Evolutionary conservation across 2,888 invertebrate genomes (phyloP), one percentile per base, ranked within the genome.

Genomic region (Falcaria lacertinaria): DNA sequence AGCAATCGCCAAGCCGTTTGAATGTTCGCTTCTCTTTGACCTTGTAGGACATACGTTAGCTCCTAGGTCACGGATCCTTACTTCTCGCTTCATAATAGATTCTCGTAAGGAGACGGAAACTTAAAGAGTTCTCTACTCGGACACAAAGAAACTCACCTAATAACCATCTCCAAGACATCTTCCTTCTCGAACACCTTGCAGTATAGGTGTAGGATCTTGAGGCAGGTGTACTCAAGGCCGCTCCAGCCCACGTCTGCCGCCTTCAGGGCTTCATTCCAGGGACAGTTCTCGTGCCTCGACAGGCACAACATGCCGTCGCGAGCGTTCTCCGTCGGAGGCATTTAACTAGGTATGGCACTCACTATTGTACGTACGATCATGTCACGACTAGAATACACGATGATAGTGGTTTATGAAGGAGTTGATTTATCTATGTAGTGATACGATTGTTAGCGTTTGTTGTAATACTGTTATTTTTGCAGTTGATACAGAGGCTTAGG

Each of bases 121-220:
- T 19, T 19, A 19, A 6, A 0, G 4, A 19, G n/a, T n/a, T n/a
- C n/a, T n/a, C n/a, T 19, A 19, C 19, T 19, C 6, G 19, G 19
- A 19, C 19, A 19, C 19, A 19, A 17, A 35, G 13, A 6, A 16
- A 69, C 82, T 90, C 91, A 95, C 95, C 95, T 93, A 85, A 95
- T 93, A 64, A 95, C 92, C 83, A 94, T 91, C 78, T 95, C 94
- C 84, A 94, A 90, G 35, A 95, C 91, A 87, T 95, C 94, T 79
- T 93, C 93, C 72, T 94, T 93, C 72, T 95, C 94, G 83, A 96
- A 96, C 63, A 96, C 95, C 80, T 95, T 96, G 88, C 95, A 96
- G 87, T 96, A 96, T 43, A 96, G 91, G 69, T 95, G 94, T 48
- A 96, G 90, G 44, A 96, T 94, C 86, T 95, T 93, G 55, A 96